Conservation (phyloP, 30 jellyfish, hydroid and myxozoan species). For the Aurelia aurita complex sp. Pacific region DNA sequence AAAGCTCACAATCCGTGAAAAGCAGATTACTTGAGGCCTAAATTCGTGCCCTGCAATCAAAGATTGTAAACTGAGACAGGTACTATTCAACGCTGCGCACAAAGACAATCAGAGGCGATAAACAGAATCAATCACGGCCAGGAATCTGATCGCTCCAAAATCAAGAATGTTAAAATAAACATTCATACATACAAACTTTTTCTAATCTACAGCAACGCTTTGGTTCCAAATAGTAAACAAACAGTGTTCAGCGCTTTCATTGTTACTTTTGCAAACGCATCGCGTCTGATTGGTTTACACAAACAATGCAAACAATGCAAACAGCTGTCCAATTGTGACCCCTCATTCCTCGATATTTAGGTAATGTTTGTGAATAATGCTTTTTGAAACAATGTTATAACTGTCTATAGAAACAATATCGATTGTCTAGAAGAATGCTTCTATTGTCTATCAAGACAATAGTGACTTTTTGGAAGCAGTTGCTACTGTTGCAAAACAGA, state of each 20-base stretch:
- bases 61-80: constrained; percentile 19
- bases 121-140: constrained; percentile 1
- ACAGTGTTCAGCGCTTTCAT: too few relatives aligned
- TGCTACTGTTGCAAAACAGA: too few relatives aligned
- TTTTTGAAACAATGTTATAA: not conserved
- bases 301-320: constrained; percentile 17
- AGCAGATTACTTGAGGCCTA: not conserved
- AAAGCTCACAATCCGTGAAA: not conserved
- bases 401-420: not conserved
- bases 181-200: not conserved
- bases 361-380: constrained; percentile 38
- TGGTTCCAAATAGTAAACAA: too few relatives aligned
- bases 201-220: too few relatives aligned
- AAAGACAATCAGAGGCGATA: constrained; percentile 14
- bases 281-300: constrained; percentile 8
- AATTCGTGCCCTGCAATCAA: not conserved
- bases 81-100: constrained; percentile 18
- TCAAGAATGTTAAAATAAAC: not conserved
- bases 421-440: not conserved
- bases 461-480: too few relatives aligned
- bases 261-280: not conserved
- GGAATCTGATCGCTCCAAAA: not conserved
- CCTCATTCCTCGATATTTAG: constrained; percentile 3
- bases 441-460: too few relatives aligned
- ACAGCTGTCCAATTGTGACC: not conserved